Evolutionary conservation across 2,888 invertebrate species (phyloP).

Genomic region (Cantharis lateralis): DNA sequence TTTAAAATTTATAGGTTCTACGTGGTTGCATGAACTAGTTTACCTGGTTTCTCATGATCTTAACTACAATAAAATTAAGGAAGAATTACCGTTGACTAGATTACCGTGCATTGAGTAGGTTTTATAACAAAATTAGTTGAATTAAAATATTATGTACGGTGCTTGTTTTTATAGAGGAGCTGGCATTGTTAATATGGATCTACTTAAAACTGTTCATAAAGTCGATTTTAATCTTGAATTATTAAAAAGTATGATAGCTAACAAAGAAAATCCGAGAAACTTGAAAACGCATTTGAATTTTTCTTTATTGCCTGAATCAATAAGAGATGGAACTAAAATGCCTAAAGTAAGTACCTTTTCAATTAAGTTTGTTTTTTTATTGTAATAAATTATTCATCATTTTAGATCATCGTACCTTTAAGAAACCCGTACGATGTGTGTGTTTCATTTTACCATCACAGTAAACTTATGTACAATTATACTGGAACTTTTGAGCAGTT

Average conservation of each 20-base stretch:
- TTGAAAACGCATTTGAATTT: constrained; percentile 70
- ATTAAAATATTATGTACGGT: neutral
- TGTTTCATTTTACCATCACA: neutral
- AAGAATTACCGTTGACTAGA: constrained; percentile 59
- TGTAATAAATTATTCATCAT: too few species aligned
- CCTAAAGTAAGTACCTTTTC: neutral
- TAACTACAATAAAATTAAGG: constrained; percentile 63
- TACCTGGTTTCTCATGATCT: constrained; percentile 70
- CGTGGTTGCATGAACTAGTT: constrained; percentile 78
- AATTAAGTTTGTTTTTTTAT: too few species aligned
- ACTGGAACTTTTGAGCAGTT: neutral
- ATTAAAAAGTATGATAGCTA: neutral
- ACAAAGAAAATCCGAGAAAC: constrained; percentile 56
- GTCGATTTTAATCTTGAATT: neutral
- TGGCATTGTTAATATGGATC: neutral
- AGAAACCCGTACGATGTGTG: neutral
- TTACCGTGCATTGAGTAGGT: constrained; percentile 73
- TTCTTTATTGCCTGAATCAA: constrained; percentile 61
- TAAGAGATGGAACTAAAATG: constrained; percentile 48
- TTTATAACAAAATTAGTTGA: neutral
- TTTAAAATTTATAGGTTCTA: constrained; percentile 62
- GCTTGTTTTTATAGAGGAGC: neutral
- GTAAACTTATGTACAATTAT: neutral
- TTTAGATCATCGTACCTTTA: neutral
- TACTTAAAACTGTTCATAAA: neutral